A percentile compares a stretch with the other conserved stretches of the same genome.
These are phyloP conservation scores for Agrochola lota DNA, from an alignment of 2,888 invertebrate genomes.

Conservation along the genomic window DNA sequence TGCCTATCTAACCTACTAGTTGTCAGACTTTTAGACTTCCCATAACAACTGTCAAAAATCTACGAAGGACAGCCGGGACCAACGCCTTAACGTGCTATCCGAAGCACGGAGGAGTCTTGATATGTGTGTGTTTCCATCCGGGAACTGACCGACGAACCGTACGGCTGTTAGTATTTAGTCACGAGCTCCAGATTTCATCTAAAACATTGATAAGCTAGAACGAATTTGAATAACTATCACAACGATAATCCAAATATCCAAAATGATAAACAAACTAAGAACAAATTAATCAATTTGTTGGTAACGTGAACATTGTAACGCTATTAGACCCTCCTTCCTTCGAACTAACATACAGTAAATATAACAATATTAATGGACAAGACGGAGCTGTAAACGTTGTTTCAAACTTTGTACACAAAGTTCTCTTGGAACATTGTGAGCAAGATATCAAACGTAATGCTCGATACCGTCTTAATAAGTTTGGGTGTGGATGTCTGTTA, in stretches of 20 bases:
- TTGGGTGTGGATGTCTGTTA: slow-evolving; percentile 67
- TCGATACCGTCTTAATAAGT: slow-evolving; percentile 74
- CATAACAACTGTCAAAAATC: no score
- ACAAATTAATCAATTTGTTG: slow-evolving; percentile 62
- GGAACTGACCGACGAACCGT: no score
- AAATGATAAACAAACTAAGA: slow-evolving; percentile 26
- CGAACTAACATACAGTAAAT: slow-evolving; percentile 52
- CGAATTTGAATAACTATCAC: not conserved
- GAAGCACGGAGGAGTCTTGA: no score
- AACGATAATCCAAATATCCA: not conserved
- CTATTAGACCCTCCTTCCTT: slow-evolving; percentile 42
- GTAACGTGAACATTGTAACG: slow-evolving; percentile 53
- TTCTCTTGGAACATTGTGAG: slow-evolving; percentile 71
- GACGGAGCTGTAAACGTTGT: slow-evolving; percentile 71
- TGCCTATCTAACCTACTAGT: no score
- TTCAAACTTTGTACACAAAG: slow-evolving; percentile 72
- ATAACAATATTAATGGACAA: slow-evolving; percentile 74
- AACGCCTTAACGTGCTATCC: no score
- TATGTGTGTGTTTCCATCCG: no score
- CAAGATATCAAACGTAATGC: slow-evolving; percentile 80
- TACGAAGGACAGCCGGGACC: no score
- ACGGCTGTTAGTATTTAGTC: no score
- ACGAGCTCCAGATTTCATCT: no score
- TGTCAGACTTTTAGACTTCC: no score
- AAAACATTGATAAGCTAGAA: not conserved